Conservation (phyloP, 53 echinoderm and acorn worm genomes). For the Holothuria leucospilota region DNA sequence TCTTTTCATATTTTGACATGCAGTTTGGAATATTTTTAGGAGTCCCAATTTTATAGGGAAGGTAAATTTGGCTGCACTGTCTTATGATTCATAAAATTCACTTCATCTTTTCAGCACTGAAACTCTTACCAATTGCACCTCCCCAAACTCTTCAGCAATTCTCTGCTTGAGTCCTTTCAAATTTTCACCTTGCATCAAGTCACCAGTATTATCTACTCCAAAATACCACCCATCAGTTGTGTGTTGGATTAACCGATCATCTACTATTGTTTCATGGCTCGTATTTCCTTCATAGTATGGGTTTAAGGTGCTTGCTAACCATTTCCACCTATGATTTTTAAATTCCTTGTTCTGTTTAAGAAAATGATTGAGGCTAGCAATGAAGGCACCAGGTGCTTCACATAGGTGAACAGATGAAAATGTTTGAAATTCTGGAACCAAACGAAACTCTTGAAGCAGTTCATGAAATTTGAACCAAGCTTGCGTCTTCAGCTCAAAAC, state of each 20-base stretch:
- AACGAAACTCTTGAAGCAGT: slow-evolving; percentile 61
- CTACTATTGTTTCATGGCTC: slow-evolving; percentile 72
- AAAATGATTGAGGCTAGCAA: slow-evolving; percentile 92
- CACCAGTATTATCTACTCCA: slow-evolving; percentile 87
- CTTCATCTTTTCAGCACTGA: too few relatives aligned
- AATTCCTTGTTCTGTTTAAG: slow-evolving; percentile 62
- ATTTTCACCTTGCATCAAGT: slow-evolving; percentile 77
- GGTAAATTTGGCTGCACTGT: too few relatives aligned
- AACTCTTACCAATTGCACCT: slow-evolving; percentile 76
- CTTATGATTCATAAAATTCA: too few relatives aligned
- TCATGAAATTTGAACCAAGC: slow-evolving; percentile 98
- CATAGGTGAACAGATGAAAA: slow-evolving; percentile 79
- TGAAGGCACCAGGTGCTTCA: slow-evolving; percentile 97
- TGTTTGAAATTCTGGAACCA: slow-evolving; percentile 43
- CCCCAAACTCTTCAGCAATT: slow-evolving; percentile 41
- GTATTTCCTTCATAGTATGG: slow-evolving; percentile 94
- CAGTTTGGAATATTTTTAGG: too few relatives aligned
- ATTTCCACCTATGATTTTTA: slow-evolving; percentile 64
- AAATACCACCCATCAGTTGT: slow-evolving; percentile 85
- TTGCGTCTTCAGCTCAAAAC: slow-evolving; percentile 89
- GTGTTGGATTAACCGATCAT: slow-evolving; percentile 87
- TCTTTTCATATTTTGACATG: too few relatives aligned
- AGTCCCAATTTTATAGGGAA: too few relatives aligned
- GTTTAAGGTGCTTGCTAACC: slow-evolving; percentile 90
- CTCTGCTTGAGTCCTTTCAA: slow-evolving; percentile 58